Conservation (phyloP, 2,113 vertebrate genomes). For the Eptesicus fuscus region DNA sequence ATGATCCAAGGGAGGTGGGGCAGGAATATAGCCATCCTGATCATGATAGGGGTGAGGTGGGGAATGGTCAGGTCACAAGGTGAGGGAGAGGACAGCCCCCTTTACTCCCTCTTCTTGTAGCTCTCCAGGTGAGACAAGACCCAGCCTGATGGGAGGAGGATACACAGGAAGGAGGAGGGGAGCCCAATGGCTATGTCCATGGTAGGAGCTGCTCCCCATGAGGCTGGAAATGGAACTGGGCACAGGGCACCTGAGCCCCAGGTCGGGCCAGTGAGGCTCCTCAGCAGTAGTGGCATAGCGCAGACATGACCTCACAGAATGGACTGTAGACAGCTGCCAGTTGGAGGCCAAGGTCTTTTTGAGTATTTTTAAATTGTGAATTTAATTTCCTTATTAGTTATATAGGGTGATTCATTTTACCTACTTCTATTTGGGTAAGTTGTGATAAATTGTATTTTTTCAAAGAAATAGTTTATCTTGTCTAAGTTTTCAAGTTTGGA, state of each 20-base stretch:
- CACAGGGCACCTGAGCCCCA: too few relatives aligned
- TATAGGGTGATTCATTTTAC: neutral
- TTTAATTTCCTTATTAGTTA: neutral
- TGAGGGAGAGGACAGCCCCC: neutral
- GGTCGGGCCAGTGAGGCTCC: too few relatives aligned
- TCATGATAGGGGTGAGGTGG: neutral
- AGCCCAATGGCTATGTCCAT: slow-evolving; percentile 55
- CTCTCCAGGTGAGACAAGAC: slow-evolving; percentile 68
- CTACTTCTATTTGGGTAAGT: neutral
- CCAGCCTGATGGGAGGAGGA: slow-evolving; percentile 67
- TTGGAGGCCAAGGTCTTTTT: too few relatives aligned
- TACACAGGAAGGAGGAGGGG: slow-evolving; percentile 45
- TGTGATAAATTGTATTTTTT: neutral
- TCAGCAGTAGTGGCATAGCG: too few relatives aligned
- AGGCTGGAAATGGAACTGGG: too few relatives aligned
- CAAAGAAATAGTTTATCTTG: neutral
- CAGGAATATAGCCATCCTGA: slow-evolving; percentile 27
- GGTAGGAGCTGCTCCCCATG: too few relatives aligned
- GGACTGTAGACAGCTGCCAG: too few relatives aligned
- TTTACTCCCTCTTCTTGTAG: slow-evolving; percentile 75
- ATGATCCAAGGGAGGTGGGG: neutral
- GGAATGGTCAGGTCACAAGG: neutral
- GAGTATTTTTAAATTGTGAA: neutral
- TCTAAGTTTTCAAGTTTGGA: neutral
- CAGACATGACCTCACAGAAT: too few relatives aligned